Conservation (phyloP, 2,888 invertebrate species). For the Entomobrya proxima region DNA sequence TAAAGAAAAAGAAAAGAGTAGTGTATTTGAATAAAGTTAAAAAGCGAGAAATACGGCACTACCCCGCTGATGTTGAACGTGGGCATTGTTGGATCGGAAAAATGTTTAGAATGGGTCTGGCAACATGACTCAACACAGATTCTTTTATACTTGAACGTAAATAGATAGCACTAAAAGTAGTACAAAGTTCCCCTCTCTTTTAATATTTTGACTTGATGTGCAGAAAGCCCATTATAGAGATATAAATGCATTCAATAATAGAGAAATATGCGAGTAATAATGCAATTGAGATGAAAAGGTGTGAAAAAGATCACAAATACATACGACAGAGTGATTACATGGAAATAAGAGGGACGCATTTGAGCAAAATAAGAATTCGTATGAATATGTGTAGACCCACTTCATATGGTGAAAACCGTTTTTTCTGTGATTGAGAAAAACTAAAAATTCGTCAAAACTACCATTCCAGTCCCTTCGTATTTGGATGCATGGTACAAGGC, state of each 20-base stretch:
- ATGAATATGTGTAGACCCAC: neutral
- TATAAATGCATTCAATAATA: neutral
- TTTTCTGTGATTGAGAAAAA: constrained; percentile 19
- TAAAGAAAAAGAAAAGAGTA: neutral
- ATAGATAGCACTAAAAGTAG: neutral
- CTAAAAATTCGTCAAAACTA: neutral
- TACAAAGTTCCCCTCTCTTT: neutral
- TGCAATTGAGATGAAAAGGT: constrained; percentile 32
- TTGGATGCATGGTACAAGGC: neutral
- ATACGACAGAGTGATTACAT: neutral
- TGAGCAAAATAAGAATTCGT: neutral
- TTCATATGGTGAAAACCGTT: constrained; percentile 20
- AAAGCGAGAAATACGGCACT: neutral
- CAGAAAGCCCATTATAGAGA: neutral
- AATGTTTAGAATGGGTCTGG: constrained; percentile 30
- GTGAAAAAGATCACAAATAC: constrained; percentile 53
- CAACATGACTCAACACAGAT: constrained; percentile 15
- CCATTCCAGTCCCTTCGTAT: neutral
- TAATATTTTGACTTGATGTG: constrained; percentile 39
- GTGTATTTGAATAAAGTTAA: neutral
- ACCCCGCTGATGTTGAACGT: neutral
- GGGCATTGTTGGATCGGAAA: neutral
- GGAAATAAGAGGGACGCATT: neutral
- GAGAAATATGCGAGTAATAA: neutral
- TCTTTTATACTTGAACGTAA: neutral